Percentiles rank a stretch among this genome's conserved stretches.
These are phyloP conservation scores for Cydia pomonella DNA, from an alignment of 1,140 invertebrate species.

Conservation along the genomic window DNA sequence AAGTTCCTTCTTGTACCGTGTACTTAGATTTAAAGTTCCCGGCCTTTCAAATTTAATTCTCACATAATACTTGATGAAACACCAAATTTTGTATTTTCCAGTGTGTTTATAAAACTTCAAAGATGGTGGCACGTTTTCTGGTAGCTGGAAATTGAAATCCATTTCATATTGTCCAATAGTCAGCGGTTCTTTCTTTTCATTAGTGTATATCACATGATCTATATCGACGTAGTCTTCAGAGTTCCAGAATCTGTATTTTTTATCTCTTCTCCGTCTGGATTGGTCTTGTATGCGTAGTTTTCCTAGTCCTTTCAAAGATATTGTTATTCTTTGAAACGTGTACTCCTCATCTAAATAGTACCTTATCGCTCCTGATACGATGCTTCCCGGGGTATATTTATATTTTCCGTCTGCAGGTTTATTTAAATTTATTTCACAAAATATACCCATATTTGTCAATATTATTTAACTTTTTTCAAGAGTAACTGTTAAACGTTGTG, in stretches of 20 bases:
- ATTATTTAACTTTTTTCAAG: background rate
- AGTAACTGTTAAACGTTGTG: background rate
- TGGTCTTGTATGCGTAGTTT: slow-evolving; percentile 6
- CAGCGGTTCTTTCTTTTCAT: background rate
- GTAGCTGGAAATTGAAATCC: slow-evolving; percentile 31
- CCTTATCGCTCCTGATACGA: slow-evolving; percentile 32
- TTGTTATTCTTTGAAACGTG: slow-evolving; percentile 23
- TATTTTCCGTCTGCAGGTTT: slow-evolving; percentile 9
- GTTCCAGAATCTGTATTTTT: background rate
- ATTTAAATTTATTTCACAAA: slow-evolving; percentile 33
- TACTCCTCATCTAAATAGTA: slow-evolving; percentile 34
- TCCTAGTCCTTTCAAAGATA: slow-evolving; percentile 35
- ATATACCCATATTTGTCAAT: slow-evolving; percentile 31
- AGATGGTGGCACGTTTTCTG: slow-evolving; percentile 33
- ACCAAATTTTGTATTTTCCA: slow-evolving; percentile 4
- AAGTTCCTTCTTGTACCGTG: slow-evolving; percentile 31
- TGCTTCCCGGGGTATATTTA: slow-evolving; percentile 27
- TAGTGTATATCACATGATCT: slow-evolving; percentile 29
- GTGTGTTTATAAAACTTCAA: slow-evolving; percentile 20
- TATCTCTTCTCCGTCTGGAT: background rate
- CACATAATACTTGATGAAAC: slow-evolving; percentile 34
- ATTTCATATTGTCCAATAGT: slow-evolving; percentile 25
- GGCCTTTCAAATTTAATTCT: slow-evolving; percentile 31
- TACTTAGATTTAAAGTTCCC: slow-evolving; percentile 12
- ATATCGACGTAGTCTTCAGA: slow-evolving; percentile 27